These are phyloP conservation scores for Campaea margaritaria DNA, from an alignment of 2,888 invertebrate species.

Conservation along the genomic window DNA sequence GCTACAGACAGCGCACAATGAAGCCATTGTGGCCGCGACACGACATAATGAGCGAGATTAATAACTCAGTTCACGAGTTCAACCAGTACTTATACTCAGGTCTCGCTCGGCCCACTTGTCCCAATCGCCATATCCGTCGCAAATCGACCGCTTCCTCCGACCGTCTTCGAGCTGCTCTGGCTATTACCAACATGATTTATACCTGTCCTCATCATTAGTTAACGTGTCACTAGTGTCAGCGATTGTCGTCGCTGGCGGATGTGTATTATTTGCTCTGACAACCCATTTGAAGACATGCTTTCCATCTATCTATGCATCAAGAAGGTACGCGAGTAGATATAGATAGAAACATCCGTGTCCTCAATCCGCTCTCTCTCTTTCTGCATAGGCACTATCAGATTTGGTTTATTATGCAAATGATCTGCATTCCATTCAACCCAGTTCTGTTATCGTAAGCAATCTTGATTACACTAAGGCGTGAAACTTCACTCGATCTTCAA, in stretches of 20 bases:
- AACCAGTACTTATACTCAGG: conserved; percentile 38
- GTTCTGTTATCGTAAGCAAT: conserved; percentile 17
- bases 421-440: conserved; percentile 23
- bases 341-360: not conserved
- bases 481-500: conserved; percentile 14
- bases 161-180: conserved; percentile 65
- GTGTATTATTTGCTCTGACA: conserved; percentile 69
- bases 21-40: conserved; percentile 51
- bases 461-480: conserved; percentile 8
- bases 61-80: conserved; percentile 63
- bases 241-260: conserved; percentile 69
- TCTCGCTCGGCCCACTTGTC: conserved; percentile 68
- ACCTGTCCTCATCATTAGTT: conserved; percentile 80
- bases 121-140: conserved; percentile 81
- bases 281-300: conserved; percentile 53
- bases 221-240: conserved; percentile 77
- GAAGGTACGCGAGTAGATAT: conserved; percentile 22
- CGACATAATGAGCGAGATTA: conserved; percentile 61
- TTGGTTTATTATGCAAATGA: conserved; percentile 19
- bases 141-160: conserved; percentile 80
- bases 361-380: not conserved
- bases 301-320: conserved; percentile 43
- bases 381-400: conserved; percentile 22
- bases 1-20: conserved; percentile 45
- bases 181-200: conserved; percentile 82